Percentiles rank a stretch among this genome's conserved stretches.
phyloP scores from a whole-genome alignment of 2,797 vertebrate genomes.

The Oryzias sinensis region DNA sequence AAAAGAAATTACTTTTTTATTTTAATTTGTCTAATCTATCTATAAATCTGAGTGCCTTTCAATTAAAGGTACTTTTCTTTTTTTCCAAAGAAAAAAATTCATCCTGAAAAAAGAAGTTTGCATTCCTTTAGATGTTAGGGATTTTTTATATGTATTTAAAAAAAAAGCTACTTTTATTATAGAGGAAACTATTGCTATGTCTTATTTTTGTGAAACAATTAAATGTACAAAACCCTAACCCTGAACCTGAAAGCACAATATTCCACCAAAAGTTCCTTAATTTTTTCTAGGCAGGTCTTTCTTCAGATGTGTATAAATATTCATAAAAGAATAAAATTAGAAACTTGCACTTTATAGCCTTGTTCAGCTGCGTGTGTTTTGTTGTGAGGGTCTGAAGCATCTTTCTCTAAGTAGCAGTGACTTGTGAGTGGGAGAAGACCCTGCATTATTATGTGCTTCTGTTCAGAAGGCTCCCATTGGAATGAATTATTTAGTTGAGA shows the following conservation, averaged over 20 bases:
- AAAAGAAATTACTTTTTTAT: too few species aligned
- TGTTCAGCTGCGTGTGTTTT: conserved; percentile 22
- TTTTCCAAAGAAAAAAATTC: too few species aligned
- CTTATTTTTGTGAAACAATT: too few species aligned
- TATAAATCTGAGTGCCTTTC: too few species aligned
- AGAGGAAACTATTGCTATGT: too few species aligned
- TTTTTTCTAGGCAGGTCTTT: conserved; percentile 50
- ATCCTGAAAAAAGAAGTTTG: too few species aligned
- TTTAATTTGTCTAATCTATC: too few species aligned
- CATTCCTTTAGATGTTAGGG: too few species aligned
- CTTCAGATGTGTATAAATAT: conserved; percentile 62
- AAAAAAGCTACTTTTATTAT: too few species aligned
- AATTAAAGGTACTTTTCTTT: too few species aligned
- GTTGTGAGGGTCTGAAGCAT: conserved; percentile 14
- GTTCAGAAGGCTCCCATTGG: conserved; percentile 58
- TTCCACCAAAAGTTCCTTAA: conserved; percentile 32
- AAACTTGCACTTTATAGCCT: conserved; percentile 38
- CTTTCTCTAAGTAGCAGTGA: conserved; percentile 39
- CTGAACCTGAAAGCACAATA: conserved; percentile 5
- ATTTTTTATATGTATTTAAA: too few species aligned
- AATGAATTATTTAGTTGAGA: conserved; percentile 76
- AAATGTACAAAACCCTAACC: neutral
- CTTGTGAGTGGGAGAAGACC: conserved; percentile 36
- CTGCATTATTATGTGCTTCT: conserved; percentile 29
- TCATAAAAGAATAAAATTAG: conserved; percentile 68